phyloP scores from a whole-genome alignment of 2,888 invertebrate genomes.

The Drosophila pullipes region DNA sequence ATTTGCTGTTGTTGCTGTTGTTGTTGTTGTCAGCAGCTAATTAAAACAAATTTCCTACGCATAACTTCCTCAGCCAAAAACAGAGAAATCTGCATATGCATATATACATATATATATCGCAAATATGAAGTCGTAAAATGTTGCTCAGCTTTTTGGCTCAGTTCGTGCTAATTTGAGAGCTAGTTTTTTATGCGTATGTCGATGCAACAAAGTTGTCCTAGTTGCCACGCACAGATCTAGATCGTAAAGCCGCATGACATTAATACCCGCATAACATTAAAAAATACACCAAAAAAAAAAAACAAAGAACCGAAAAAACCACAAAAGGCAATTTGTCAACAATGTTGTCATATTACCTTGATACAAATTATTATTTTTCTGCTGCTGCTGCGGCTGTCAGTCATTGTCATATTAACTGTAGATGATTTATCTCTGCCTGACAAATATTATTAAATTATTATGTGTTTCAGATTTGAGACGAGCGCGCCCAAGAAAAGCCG shows the following conservation, averaged over 20 bases:
- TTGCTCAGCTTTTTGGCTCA: slow-evolving; percentile 52
- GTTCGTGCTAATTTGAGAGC: slow-evolving; percentile 70
- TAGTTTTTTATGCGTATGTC: slow-evolving; percentile 54
- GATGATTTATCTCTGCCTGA: slow-evolving; percentile 82
- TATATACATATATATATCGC: background rate
- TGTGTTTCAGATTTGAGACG: slow-evolving; percentile 54
- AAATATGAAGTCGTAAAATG: slow-evolving; percentile 62
- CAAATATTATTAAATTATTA: slow-evolving; percentile 84
- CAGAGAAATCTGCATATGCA: slow-evolving; percentile 61
- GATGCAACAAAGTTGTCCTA: slow-evolving; percentile 70
- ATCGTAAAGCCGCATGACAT: slow-evolving; percentile 74
- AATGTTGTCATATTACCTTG: slow-evolving; percentile 80
- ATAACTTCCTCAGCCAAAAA: slow-evolving; percentile 72
- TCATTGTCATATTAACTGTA: slow-evolving; percentile 81
- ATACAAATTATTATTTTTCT: slow-evolving; percentile 41
- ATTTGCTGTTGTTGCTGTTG: slow-evolving; percentile 25
- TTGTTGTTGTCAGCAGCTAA: slow-evolving; percentile 78
- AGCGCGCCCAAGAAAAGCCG: slow-evolving; percentile 37
- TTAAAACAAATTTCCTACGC: slow-evolving; percentile 78
- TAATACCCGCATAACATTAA: slow-evolving; percentile 58
- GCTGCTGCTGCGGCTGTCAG: slow-evolving; percentile 45
- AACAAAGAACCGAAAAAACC: slow-evolving; percentile 34
- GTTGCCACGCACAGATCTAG: slow-evolving; percentile 40
- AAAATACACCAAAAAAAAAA: slow-evolving; percentile 1
- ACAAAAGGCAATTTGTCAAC: slow-evolving; percentile 70